Percentiles rank a stretch among this genome's conserved stretches.
phyloP scores from a whole-genome alignment of 2,888 invertebrate genomes.

The Melangyna quadrimaculata region DNA sequence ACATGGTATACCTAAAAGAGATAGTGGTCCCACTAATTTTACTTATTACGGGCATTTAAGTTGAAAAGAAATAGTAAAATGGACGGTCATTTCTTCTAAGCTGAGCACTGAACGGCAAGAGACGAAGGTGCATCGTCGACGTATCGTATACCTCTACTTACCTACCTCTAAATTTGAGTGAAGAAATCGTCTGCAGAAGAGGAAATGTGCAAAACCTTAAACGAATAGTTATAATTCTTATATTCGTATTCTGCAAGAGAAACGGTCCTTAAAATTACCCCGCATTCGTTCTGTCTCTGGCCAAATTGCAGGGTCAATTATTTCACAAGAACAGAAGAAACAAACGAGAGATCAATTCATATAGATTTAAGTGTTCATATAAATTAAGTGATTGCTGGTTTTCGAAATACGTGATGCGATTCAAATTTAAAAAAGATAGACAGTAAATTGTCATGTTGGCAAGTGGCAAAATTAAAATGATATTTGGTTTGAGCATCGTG shows the following conservation, averaged over 20 bases:
- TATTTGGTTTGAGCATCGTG: slow-evolving; percentile 1
- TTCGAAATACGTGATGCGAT: slow-evolving; percentile 56
- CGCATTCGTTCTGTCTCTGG: slow-evolving; percentile 12
- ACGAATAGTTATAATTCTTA: slow-evolving; percentile 67
- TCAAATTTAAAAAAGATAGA: slow-evolving; percentile 32
- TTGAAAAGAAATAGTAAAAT: slow-evolving; percentile 67
- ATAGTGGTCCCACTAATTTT: slow-evolving; percentile 68
- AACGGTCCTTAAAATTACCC: slow-evolving; percentile 14
- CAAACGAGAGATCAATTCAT: slow-evolving; percentile 25
- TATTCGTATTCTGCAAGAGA: slow-evolving; percentile 52
- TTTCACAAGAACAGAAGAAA: neutral
- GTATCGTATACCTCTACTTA: neutral
- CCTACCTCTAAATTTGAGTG: no score
- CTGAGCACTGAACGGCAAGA: neutral
- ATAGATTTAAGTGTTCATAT: slow-evolving; percentile 52
- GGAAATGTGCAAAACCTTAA: slow-evolving; percentile 59
- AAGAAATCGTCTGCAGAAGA: slow-evolving; percentile 28
- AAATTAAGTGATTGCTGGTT: slow-evolving; percentile 67
- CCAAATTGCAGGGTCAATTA: slow-evolving; percentile 21
- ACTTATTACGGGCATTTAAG: slow-evolving; percentile 68
- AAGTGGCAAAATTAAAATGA: slow-evolving; percentile 36
- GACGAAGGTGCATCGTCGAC: neutral
- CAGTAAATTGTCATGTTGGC: slow-evolving; percentile 54
- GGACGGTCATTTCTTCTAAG: slow-evolving; percentile 28
- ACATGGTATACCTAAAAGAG: slow-evolving; percentile 29